A percentile compares a stretch with the other conserved stretches of the same genome.
These are phyloP conservation scores for Cottus gobio DNA, from an alignment of 2,113 vertebrate genomes.

Conservation along the genomic window DNA sequence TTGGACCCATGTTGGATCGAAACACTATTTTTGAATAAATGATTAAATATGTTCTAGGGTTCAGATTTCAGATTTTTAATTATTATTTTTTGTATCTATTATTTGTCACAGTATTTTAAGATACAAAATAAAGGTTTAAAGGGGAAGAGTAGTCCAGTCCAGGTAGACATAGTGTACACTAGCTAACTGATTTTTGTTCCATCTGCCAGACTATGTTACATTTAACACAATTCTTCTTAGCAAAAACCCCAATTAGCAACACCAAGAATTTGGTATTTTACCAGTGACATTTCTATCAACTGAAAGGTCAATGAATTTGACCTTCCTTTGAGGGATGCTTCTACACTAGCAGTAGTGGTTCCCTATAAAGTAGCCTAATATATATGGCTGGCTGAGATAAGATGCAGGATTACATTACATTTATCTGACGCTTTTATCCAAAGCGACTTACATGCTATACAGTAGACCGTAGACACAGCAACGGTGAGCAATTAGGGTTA, in stretches of 20 bases:
- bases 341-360: not conserved
- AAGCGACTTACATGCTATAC: too few species aligned
- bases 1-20: not conserved
- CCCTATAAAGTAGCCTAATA: not conserved
- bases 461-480: too few species aligned
- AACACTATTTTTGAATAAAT: constrained; percentile 29
- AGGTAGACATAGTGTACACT: not conserved
- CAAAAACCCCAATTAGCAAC: constrained; percentile 20
- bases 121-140: not conserved
- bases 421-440: too few species aligned
- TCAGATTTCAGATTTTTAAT: constrained; percentile 13
- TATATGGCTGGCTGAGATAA: not conserved
- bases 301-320: constrained; percentile 44
- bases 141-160: too few species aligned
- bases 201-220: constrained; percentile 11
- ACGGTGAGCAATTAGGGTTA: too few species aligned
- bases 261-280: constrained; percentile 37
- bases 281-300: constrained; percentile 53
- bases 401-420: not conserved
- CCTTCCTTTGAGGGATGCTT: constrained; percentile 35
- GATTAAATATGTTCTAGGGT: not conserved
- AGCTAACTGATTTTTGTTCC: not conserved
- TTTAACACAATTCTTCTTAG: constrained; percentile 30
- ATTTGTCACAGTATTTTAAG: not conserved
- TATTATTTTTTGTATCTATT: constrained; percentile 6